Evolutionary conservation across 1,140 invertebrate species (phyloP).

Genomic region (Brevipalpus yothersi): DNA sequence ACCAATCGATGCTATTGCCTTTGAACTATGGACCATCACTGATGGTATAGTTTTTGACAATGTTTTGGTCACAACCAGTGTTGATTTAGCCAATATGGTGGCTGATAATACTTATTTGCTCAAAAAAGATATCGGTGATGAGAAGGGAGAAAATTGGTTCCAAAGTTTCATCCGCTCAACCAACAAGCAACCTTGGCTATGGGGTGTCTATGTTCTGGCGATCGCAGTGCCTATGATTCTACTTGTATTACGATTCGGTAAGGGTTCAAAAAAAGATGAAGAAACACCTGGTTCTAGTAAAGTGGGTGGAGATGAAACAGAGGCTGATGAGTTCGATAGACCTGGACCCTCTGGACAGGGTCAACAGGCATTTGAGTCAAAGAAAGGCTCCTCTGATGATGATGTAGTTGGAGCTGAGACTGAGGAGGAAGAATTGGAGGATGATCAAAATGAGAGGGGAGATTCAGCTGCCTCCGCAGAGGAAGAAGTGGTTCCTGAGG

Average conservation of each 20-base stretch:
- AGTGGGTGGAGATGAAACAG: background rate
- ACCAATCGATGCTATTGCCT: slow-evolving; percentile 58
- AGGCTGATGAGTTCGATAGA: background rate
- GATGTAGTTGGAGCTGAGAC: slow-evolving; percentile 20
- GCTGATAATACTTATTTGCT: slow-evolving; percentile 57
- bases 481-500: slow-evolving; percentile 15
- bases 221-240: slow-evolving; percentile 49
- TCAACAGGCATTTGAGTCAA: background rate
- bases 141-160: slow-evolving; percentile 48
- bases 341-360: background rate
- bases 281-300: background rate
- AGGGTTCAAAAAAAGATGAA: slow-evolving; percentile 10
- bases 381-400: slow-evolving; percentile 22
- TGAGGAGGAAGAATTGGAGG: slow-evolving; percentile 12
- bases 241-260: slow-evolving; percentile 27
- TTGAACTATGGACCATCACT: slow-evolving; percentile 97
- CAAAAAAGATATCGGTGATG: slow-evolving; percentile 49
- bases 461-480: slow-evolving; percentile 17
- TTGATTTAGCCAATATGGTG: slow-evolving; percentile 48
- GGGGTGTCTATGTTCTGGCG: slow-evolving; percentile 55
- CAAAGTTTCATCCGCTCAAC: slow-evolving; percentile 51
- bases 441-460: slow-evolving; percentile 19
- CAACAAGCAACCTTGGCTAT: slow-evolving; percentile 69
- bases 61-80: slow-evolving; percentile 65
- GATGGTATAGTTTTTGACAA: slow-evolving; percentile 85